Percentiles rank a stretch among this genome's conserved stretches.
Evolutionary conservation across 2,113 vertebrate species (phyloP).

Genomic region (Saguinus midas): DNA sequence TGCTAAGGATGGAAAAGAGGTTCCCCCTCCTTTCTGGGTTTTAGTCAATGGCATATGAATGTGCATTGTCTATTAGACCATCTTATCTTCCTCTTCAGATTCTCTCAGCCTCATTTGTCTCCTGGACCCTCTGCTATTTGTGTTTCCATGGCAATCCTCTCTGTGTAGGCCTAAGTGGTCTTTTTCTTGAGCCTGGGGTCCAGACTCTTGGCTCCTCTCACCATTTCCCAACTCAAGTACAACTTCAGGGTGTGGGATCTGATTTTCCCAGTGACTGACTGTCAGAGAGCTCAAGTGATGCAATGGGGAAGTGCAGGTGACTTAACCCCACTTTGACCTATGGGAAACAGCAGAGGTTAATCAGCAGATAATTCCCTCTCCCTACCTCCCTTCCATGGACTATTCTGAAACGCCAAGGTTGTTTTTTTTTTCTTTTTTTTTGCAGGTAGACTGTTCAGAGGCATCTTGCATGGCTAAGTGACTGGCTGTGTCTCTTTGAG

Average conservation of each 20-base stretch:
- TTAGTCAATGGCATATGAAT: neutral
- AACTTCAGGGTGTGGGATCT: neutral
- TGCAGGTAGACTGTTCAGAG: neutral
- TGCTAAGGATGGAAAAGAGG: neutral
- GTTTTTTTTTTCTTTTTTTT: neutral
- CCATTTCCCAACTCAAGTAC: neutral
- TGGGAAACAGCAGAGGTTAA: neutral
- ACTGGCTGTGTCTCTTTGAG: neutral
- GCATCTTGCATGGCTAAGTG: neutral
- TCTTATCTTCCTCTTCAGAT: neutral
- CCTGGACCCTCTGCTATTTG: neutral
- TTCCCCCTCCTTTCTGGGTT: neutral
- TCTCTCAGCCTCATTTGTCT: neutral
- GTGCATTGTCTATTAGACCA: neutral
- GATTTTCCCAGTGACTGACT: neutral
- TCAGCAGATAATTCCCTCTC: neutral
- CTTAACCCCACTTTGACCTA: neutral
- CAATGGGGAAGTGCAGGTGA: constrained; percentile 13
- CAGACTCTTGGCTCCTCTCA: neutral
- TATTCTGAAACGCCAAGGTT: neutral
- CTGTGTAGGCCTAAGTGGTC: neutral
- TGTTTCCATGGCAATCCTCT: neutral
- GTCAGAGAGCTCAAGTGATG: neutral
- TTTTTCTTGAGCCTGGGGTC: neutral
- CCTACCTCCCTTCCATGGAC: neutral